Conservation (phyloP, 2,797 vertebrate genomes). For the Paedocypris micromegethes region DNA sequence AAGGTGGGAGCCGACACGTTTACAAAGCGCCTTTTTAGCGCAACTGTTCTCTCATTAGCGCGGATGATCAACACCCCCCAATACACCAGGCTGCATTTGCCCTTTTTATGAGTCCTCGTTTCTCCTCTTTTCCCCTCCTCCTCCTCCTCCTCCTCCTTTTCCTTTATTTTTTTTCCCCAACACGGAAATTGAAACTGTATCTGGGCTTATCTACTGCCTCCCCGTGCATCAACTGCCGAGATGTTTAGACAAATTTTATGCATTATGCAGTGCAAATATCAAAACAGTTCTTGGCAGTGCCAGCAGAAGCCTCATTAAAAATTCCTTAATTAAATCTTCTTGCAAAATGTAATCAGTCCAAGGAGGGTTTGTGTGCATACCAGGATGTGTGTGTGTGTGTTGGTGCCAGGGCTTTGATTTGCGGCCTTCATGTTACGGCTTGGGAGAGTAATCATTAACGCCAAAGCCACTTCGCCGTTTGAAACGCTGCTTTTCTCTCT, state of each 20-base stretch:
- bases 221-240: constrained; percentile 80
- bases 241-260: constrained; percentile 89
- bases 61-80: constrained; percentile 49
- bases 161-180: constrained; percentile 65
- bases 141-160: constrained; percentile 50
- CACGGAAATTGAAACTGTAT: constrained; percentile 86
- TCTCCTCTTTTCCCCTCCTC: constrained; percentile 60
- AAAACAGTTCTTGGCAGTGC: constrained; percentile 87
- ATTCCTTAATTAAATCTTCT: constrained; percentile 89
- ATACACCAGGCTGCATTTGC: constrained; percentile 65
- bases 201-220: constrained; percentile 81
- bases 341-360: constrained; percentile 86
- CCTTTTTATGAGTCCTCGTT: constrained; percentile 76
- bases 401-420: constrained; percentile 81
- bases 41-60: constrained; percentile 68
- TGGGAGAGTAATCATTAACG: constrained; percentile 79
- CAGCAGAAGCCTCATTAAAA: constrained; percentile 87
- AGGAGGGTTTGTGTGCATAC: constrained; percentile 67
- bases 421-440: constrained; percentile 80
- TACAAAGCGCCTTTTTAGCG: constrained; percentile 67
- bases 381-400: constrained; percentile 65
- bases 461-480: constrained; percentile 76
- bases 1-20: constrained; percentile 53
- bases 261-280: constrained; percentile 88
- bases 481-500: constrained; percentile 69